Base-by-base conservation (phyloP, 2,888 invertebrate species). In the Anthrax anthrax region DNA sequence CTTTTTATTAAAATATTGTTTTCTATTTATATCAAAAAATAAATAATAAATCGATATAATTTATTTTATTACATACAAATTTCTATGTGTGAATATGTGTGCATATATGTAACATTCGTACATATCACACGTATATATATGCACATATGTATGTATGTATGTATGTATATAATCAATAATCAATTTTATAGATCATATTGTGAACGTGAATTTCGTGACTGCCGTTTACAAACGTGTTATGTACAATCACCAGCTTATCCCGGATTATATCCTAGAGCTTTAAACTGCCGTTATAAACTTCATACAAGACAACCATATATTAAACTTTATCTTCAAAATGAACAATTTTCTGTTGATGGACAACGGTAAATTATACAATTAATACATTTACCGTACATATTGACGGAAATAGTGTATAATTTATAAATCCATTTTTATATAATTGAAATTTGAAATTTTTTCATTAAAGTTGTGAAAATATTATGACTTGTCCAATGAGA, bases 171-270 rank as follows among this genome's bases (percentile, higher is more conserved):
- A 23, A 23, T 27, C 9, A 5, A 27, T 8, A 27, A n/a, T n/a
- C n/a, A n/a, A n/a, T 41, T 42, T 62, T 70, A 46, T 66, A 86
- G 84, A 57, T 86, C 86, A 43, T 89, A 89, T 64, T 90, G 90
- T 64, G 89, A 90, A 63, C 73, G 89, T 47, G 81, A 86, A 53
- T 91, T 90, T 70, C 75, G 85, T 43, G 90, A 91, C 62, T 89
- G 88, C 60, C 77, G 86, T 17, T 75, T 91, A 23, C 90, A 91
- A 66, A 90, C 90, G 5, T 92, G 92, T 70, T 91, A 90, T 68
- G 90, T 92, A 4, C 91, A 92, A 67, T 88, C 88, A 14, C 91
- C 92, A 4, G 91, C 90, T 9, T 91, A 88, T 67, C 91, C 91
- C 16, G 91, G 91, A 37, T 81, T 92, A 18, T 92, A 92, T 67